These are phyloP conservation scores for Mythimna pallens DNA, from an alignment of 2,888 invertebrate species.

Conservation along the genomic window DNA sequence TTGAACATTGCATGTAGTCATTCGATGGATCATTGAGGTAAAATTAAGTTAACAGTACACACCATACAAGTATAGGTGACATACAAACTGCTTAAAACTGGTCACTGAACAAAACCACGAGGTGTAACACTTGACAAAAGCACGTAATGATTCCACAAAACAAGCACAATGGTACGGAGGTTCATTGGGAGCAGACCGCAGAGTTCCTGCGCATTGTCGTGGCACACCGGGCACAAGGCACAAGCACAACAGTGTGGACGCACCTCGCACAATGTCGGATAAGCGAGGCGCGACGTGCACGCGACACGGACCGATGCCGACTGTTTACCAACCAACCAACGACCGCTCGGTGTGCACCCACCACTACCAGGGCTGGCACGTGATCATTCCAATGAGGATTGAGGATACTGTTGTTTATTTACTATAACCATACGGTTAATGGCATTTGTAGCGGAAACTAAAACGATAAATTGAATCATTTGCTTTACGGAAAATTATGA, in stretches of 20 bases:
- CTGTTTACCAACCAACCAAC: conserved; percentile 76
- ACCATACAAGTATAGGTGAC: conserved; percentile 31
- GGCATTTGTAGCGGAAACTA: conserved; percentile 29
- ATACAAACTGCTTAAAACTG: conserved; percentile 56
- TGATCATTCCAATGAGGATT: conserved; percentile 52
- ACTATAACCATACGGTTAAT: conserved; percentile 40
- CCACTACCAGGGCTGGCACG: conserved; percentile 71
- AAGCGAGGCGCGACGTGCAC: conserved; percentile 75
- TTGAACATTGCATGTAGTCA: conserved; percentile 53
- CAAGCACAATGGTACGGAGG: conserved; percentile 63
- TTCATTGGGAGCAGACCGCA: conserved; percentile 77
- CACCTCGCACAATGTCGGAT: conserved; percentile 57
- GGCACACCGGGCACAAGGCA: conserved; percentile 45
- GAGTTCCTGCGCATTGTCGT: conserved; percentile 85
- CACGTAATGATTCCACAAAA: conserved; percentile 69
- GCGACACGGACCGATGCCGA: conserved; percentile 79
- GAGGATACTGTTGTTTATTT: conserved; percentile 50
- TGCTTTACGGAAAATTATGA: not conserved
- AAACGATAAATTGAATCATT: conserved; percentile 20
- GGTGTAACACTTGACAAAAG: conserved; percentile 69
- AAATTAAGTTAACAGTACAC: conserved; percentile 38
- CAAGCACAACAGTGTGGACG: conserved; percentile 57
- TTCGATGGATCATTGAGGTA: conserved; percentile 53
- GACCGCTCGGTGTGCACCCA: conserved; percentile 77
- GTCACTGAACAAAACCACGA: conserved; percentile 69